phyloP scores from a whole-genome alignment of 2,797 vertebrate species.

The Triplophysa yarkandensis region DNA sequence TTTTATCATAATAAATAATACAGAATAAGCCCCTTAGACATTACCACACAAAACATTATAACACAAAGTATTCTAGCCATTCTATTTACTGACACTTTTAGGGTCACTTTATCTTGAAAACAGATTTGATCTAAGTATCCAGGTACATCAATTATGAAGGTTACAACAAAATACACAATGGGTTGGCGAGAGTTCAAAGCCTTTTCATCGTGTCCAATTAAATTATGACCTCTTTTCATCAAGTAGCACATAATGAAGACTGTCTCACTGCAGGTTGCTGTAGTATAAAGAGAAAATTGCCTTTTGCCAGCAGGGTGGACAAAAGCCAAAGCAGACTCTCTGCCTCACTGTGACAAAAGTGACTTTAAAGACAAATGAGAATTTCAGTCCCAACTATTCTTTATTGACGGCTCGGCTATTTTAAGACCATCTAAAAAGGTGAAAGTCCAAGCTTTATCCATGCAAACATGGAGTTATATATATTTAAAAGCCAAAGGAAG shows the following conservation, averaged over 20 bases:
- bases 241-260: constrained; percentile 24
- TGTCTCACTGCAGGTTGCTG: constrained; percentile 30
- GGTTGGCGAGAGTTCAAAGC: background rate
- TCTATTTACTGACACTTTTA: background rate
- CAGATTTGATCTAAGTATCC: background rate
- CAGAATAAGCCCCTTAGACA: no score
- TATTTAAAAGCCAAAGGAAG: background rate
- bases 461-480: constrained; percentile 7
- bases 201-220: constrained; percentile 15
- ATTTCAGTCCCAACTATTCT: constrained; percentile 56
- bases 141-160: background rate
- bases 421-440: constrained; percentile 11
- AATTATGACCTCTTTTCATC: constrained; percentile 26
- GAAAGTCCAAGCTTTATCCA: constrained; percentile 9
- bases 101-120: background rate
- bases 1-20: no score
- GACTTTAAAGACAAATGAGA: constrained; percentile 70
- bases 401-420: constrained; percentile 64
- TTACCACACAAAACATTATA: no score
- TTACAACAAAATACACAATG: background rate
- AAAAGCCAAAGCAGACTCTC: constrained; percentile 64
- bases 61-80: background rate
- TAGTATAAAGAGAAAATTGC: constrained; percentile 61
- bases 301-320: constrained; percentile 63
- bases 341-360: constrained; percentile 61